Base-by-base conservation (phyloP, 2,113 vertebrate genomes). In the Muscicapa adusta region DNA sequence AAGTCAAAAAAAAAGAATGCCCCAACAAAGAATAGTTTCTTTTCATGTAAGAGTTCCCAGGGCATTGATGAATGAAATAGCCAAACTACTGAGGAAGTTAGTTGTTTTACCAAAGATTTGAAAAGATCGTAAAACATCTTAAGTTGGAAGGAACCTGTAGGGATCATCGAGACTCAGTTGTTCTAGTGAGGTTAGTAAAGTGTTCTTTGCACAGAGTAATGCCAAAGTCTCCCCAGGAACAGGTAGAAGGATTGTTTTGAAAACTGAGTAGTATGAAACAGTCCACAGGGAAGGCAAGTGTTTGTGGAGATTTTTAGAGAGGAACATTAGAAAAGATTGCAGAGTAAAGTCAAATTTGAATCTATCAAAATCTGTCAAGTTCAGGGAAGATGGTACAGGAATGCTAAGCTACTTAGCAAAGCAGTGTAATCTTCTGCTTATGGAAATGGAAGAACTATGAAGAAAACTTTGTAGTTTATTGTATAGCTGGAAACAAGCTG, bases 31-130 rank as follows among this genome's bases (percentile, higher is more conserved):
- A 95, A 7, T 8, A 36, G 42, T 54, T 88, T 51, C 24, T 56
- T 77, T 86, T 81, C 15, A 6, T 60, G 29, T 17, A 40, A 2
- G 63, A 62, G 26, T 63, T 92, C n/a, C 25, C 29, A 67, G 18
- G 26, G 29, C 12, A 2, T 36, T 73, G 63, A 22, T 70, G 47
- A 82, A 80, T 62, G 33, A 81, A 63, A 40, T 60, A 22, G 9
- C 23, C 2, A 6, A 70, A 28, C 47, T 79, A 12, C 22, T 43
- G 38, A 36, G 34, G 24, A 56, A 67, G n/a, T 62, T 6, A 43
- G 0, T 82, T 78, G 34, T 65, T 79, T 25, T 0, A 33, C 5
- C 0, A 3, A 42, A 61, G 31, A 14, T n/a, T 26, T 77, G 38
- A 29, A 51, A 87, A 75, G 20, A 33, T 43, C 15, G 23, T 42